A percentile compares a stretch with the other conserved stretches of the same genome.
Conservation (phyloP, 2,113 vertebrate genomes). For the Perca flavescens region DNA sequence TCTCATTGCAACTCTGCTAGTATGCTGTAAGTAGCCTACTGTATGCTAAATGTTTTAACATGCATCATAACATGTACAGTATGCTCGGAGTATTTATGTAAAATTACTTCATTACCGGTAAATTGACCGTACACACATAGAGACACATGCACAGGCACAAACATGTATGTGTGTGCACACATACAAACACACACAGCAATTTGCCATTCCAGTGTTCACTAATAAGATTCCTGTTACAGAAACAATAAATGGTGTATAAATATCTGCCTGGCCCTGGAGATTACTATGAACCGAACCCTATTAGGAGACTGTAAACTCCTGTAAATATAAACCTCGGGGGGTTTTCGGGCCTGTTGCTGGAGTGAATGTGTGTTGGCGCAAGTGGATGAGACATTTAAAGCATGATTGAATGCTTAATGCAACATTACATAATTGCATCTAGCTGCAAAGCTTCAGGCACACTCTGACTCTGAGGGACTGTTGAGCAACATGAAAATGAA, state of each 20-base stretch:
- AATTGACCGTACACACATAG: not conserved
- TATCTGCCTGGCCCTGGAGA: slow-evolving; percentile 42
- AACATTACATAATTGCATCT: slow-evolving; percentile 66
- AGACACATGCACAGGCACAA: slow-evolving; percentile 7
- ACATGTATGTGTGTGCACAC: not conserved
- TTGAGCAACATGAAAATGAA: slow-evolving; percentile 41
- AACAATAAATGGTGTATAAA: slow-evolving; percentile 60
- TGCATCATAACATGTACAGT: slow-evolving; percentile 2
- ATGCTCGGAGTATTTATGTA: not conserved
- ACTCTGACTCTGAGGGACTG: slow-evolving; percentile 33
- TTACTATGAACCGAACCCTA: slow-evolving; percentile 59
- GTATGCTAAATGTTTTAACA: not conserved
- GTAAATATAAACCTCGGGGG: slow-evolving; percentile 66
- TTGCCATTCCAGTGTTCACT: slow-evolving; percentile 44
- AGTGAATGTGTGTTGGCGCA: slow-evolving; percentile 42
- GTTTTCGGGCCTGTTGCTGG: slow-evolving; percentile 34
- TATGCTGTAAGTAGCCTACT: slow-evolving; percentile 59
- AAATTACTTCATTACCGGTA: not conserved
- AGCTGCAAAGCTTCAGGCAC: slow-evolving; percentile 58
- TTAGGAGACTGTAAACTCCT: slow-evolving; percentile 63
- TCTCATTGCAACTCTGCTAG: slow-evolving; percentile 44
- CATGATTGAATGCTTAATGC: slow-evolving; percentile 73
- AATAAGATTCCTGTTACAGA: slow-evolving; percentile 57
- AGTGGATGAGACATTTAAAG: slow-evolving; percentile 72
- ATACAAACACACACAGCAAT: slow-evolving; percentile 19